A percentile compares a stretch with the other conserved stretches of the same genome.
phyloP scores from a whole-genome alignment of 2,113 vertebrate species.

The Eurystomus gularis region DNA sequence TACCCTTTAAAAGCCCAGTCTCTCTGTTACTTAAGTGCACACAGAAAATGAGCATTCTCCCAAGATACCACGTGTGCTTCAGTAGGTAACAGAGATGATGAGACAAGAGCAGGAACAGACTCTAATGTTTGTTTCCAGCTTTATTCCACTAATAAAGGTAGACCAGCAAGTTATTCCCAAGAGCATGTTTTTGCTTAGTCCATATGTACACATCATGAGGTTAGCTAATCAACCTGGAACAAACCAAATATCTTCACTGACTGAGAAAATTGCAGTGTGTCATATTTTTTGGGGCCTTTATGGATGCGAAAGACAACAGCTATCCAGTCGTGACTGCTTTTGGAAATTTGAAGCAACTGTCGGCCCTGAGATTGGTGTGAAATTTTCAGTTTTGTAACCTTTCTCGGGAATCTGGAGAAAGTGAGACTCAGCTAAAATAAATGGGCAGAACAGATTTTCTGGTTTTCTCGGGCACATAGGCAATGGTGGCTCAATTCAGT shows the following conservation, averaged over 20 bases:
- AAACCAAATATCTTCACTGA: too few species aligned
- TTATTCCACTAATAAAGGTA: background rate
- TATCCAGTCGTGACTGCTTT: fast-evolving
- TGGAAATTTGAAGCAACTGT: background rate
- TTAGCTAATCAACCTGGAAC: background rate
- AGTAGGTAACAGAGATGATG: background rate
- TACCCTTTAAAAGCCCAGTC: background rate
- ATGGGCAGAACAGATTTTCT: background rate
- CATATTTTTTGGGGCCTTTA: background rate
- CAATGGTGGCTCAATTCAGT: background rate
- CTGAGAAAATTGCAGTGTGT: background rate
- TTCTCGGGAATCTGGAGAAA: background rate
- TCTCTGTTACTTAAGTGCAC: background rate
- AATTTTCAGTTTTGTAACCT: background rate
- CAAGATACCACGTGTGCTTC: background rate
- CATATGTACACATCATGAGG: background rate
- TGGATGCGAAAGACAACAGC: fast-evolving
- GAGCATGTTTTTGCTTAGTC: background rate
- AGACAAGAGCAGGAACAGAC: background rate
- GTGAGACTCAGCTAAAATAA: background rate
- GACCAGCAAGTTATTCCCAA: background rate
- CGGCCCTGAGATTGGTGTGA: background rate
- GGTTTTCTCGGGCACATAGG: background rate
- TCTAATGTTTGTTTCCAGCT: background rate
- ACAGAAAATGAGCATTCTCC: background rate